Conservation (phyloP, 2,113 vertebrate genomes). For the Emberiza fucata region DNA sequence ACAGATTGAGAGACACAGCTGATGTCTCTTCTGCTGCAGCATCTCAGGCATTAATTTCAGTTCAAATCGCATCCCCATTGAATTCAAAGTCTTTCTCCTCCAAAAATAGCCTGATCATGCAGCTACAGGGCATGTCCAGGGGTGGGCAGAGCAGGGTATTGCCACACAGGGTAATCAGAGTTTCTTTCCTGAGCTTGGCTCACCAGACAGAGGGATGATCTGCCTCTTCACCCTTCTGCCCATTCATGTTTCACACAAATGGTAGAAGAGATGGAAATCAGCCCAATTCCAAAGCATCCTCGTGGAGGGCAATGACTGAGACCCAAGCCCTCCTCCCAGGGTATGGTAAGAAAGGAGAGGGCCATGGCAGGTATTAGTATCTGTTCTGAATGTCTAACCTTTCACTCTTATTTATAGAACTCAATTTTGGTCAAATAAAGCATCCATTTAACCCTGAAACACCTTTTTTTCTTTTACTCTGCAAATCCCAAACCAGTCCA, state of each 20-base stretch:
- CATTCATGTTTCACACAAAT: background rate
- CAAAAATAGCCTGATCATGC: background rate
- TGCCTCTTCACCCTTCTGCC: background rate
- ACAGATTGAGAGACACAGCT: slow-evolving; percentile 29
- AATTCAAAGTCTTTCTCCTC: background rate
- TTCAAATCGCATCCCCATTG: background rate
- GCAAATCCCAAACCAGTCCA: background rate
- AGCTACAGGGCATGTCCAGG: background rate
- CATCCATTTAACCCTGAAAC: background rate
- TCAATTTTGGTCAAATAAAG: background rate
- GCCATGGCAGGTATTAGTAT: background rate
- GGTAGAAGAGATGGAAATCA: background rate
- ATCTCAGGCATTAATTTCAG: background rate
- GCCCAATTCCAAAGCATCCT: background rate
- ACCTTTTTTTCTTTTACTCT: background rate
- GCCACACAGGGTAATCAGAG: background rate
- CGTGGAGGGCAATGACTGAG: rapidly evolving
- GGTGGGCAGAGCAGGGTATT: background rate
- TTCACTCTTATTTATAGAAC: background rate
- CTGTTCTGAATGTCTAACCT: background rate
- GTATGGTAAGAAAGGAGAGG: background rate
- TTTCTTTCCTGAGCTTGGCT: background rate
- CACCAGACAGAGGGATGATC: background rate
- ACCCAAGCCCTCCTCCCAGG: background rate
- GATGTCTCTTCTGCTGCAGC: background rate